Evolutionary conservation across 1,140 invertebrate species (phyloP).

Genomic region (Zaprionus vittiger): DNA sequence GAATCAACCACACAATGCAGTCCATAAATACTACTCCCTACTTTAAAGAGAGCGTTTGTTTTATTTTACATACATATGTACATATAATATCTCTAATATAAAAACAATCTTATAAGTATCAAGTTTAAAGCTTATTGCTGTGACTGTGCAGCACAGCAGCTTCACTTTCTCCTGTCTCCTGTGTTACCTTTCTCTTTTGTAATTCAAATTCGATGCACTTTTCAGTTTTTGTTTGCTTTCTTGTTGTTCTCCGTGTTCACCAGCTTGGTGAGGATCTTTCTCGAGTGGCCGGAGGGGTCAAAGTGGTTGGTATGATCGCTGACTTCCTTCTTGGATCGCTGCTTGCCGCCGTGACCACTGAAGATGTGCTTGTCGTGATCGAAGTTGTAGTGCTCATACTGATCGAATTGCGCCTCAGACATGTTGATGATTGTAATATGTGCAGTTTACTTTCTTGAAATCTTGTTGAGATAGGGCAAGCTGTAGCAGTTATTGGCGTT

Average conservation of each 20-base stretch:
- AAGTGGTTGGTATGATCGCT: slow-evolving; percentile 93
- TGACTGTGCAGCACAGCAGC: not conserved
- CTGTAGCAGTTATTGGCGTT: not conserved
- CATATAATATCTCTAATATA: not conserved
- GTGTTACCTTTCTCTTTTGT: slow-evolving; percentile 29
- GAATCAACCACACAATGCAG: not conserved
- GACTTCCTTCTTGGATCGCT: slow-evolving; percentile 93
- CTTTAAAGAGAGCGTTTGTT: not conserved
- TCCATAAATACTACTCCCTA: not conserved
- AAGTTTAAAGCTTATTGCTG: not conserved
- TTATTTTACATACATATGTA: not conserved
- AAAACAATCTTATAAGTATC: slow-evolving; percentile 8
- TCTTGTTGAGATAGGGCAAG: slow-evolving; percentile 53
- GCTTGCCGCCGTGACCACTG: slow-evolving; percentile 92
- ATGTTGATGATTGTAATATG: slow-evolving; percentile 39
- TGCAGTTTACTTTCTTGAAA: slow-evolving; percentile 26
- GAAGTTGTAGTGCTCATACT: slow-evolving; percentile 96
- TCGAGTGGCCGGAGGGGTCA: slow-evolving; percentile 95
- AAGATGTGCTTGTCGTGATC: slow-evolving; percentile 94
- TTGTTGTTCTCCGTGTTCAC: slow-evolving; percentile 92
- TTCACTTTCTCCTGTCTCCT: slow-evolving; percentile 23
- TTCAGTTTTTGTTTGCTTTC: slow-evolving; percentile 66
- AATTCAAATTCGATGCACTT: not conserved
- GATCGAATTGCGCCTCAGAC: slow-evolving; percentile 88
- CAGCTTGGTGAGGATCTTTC: slow-evolving; percentile 94